Evolutionary conservation across 2,797 vertebrate species (phyloP).

Genomic region (Melanogrammus aeglefinus): DNA sequence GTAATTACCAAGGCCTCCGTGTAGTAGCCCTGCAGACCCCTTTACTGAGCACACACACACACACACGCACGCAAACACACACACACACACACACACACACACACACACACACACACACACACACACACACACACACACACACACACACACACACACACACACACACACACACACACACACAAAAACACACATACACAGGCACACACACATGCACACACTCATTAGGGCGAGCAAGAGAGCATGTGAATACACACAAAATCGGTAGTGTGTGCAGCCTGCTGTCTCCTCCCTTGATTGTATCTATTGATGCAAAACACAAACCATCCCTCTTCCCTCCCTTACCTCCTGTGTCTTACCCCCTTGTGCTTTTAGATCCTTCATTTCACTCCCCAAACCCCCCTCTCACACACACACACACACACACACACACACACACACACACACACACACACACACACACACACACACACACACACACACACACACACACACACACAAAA

Average conservation of each 20-base stretch:
- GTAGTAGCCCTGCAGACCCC: constrained; percentile 26
- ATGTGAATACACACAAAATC: constrained; percentile 27
- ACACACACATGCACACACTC: neutral
- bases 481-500: neutral
- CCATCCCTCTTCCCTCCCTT: constrained; percentile 13
- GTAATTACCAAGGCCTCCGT: constrained; percentile 38
- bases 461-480: neutral
- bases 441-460: constrained; percentile 1
- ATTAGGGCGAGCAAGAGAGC: constrained; percentile 5
- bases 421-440: neutral
- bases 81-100: constrained; percentile 24
- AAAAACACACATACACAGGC: constrained; percentile 5
- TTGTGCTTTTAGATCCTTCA: constrained; percentile 1
- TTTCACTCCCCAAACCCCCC: neutral
- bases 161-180: constrained; percentile 14
- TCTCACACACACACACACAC: neutral
- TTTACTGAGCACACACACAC: constrained; percentile 32
- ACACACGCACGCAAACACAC: constrained; percentile 19
- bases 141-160: constrained; percentile 24
- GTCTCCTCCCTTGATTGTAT: constrained; percentile 32
- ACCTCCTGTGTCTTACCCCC: neutral
- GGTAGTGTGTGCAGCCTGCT: constrained; percentile 22
- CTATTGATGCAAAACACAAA: constrained; percentile 48
- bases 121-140: constrained; percentile 21
- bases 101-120: constrained; percentile 19